Evolutionary conservation across 2,797 vertebrate species (phyloP).

Genomic region (Alca torda): DNA sequence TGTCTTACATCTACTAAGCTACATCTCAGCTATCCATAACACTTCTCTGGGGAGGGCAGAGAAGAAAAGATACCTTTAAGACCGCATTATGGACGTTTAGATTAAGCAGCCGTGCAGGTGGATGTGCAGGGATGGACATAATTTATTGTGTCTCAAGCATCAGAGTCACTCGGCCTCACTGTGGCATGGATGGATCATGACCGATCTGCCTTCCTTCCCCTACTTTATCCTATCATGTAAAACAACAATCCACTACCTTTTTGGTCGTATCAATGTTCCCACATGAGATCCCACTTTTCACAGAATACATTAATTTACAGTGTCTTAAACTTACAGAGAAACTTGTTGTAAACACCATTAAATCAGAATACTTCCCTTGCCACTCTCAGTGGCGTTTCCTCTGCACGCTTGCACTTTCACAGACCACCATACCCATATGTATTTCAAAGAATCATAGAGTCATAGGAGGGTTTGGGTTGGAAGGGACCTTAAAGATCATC

Average conservation of each 20-base stretch:
- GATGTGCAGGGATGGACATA: not conserved
- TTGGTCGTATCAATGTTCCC: not conserved
- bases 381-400: not conserved
- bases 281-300: not conserved
- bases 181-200: not conserved
- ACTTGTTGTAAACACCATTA: not conserved
- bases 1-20: not conserved
- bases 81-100: not conserved
- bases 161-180: too few species aligned
- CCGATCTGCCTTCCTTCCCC: not conserved
- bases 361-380: not conserved
- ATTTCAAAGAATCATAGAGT: not conserved
- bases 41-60: not conserved
- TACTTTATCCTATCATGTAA: not conserved
- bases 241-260: not conserved
- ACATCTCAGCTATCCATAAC: not conserved
- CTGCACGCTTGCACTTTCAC: not conserved
- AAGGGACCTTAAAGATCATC: not conserved
- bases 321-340: not conserved
- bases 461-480: not conserved
- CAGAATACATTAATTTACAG: not conserved
- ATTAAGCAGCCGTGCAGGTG: accelerated
- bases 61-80: not conserved
- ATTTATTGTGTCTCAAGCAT: not conserved
- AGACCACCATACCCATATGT: not conserved